Evolutionary conservation across 2,113 vertebrate genomes (phyloP).

Genomic region (Bambusicola thoracicus): DNA sequence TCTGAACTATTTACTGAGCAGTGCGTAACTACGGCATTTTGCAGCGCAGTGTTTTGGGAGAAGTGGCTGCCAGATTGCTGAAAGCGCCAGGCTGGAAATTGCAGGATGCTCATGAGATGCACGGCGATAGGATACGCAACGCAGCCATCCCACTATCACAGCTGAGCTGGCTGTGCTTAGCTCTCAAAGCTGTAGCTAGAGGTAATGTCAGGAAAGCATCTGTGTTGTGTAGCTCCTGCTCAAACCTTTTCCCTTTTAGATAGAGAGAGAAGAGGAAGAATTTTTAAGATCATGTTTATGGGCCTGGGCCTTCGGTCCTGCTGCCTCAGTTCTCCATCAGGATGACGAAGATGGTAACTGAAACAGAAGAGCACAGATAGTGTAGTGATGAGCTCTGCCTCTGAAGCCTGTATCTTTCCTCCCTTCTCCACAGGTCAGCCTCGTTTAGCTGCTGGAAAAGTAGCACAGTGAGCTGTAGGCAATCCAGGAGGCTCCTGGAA

Average conservation of each 20-base stretch:
- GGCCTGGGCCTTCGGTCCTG: accelerated
- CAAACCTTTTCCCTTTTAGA: background rate
- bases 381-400: background rate
- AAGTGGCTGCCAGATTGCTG: background rate
- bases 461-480: no score
- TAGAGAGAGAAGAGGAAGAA: background rate
- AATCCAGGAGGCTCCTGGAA: no score
- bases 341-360: background rate
- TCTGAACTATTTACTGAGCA: background rate
- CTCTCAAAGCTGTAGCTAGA: background rate
- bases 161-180: background rate
- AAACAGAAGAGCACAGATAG: background rate
- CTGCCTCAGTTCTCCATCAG: background rate
- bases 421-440: background rate
- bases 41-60: background rate
- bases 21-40: background rate
- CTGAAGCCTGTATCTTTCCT: background rate
- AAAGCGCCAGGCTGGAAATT: background rate
- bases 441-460: background rate
- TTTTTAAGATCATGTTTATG: background rate
- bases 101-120: background rate
- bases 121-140: background rate
- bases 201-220: background rate
- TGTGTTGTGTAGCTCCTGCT: background rate
- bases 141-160: background rate